phyloP scores from a whole-genome alignment of 1,140 invertebrate genomes.

The Drosophila orena region DNA sequence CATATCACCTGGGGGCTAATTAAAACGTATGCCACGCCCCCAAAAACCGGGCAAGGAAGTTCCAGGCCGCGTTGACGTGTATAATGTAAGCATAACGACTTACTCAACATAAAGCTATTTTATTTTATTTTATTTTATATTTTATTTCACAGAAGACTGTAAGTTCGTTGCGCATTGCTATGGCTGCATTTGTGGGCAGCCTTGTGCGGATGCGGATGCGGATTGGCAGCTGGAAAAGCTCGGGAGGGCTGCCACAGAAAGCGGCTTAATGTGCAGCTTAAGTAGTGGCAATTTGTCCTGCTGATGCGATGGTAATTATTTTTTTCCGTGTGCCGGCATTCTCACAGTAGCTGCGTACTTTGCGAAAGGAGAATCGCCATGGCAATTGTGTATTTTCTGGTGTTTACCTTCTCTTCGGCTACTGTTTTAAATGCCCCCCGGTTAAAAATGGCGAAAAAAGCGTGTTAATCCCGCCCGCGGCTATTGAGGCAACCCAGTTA shows the following conservation, averaged over 20 bases:
- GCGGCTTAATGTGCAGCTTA: conserved; percentile 17
- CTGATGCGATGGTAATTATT: conserved; percentile 34
- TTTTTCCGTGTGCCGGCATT: conserved; percentile 10
- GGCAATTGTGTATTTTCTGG: conserved; percentile 25
- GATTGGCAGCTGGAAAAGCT: conserved; percentile 1
- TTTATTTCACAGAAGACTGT: neutral
- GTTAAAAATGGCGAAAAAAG: conserved; percentile 30
- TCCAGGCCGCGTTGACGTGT: conserved; percentile 7
- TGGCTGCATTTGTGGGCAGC: too few relatives aligned
- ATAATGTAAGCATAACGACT: conserved; percentile 28
- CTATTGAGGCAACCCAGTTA: conserved; percentile 76
- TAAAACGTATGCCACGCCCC: conserved; percentile 25
- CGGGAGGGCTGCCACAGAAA: neutral
- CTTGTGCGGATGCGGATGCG: too few relatives aligned
- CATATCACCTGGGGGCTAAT: conserved; percentile 17
- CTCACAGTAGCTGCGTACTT: conserved; percentile 13
- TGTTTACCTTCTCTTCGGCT: conserved; percentile 41
- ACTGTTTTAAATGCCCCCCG: conserved; percentile 45
- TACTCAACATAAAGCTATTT: neutral
- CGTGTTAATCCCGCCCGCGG: conserved; percentile 72
- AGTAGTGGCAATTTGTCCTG: conserved; percentile 25
- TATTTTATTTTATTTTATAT: too few relatives aligned
- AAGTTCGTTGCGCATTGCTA: neutral
- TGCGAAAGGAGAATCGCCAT: conserved; percentile 25
- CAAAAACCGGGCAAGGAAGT: conserved; percentile 5